Conservation (phyloP, 1,140 invertebrate genomes). For the Uloborus diversus region DNA sequence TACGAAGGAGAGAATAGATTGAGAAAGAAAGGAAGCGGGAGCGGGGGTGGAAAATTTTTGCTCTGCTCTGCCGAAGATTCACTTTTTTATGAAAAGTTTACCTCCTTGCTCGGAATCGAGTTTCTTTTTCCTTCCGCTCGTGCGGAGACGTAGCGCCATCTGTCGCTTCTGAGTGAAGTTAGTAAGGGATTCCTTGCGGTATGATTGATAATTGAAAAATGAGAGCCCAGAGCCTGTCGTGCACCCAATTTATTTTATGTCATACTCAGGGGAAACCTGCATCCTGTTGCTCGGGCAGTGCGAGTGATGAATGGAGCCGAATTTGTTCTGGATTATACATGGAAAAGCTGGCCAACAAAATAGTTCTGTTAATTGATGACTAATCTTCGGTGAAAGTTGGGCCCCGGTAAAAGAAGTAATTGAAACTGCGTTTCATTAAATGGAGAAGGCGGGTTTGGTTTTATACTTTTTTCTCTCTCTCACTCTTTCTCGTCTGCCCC, state of each 20-base stretch:
- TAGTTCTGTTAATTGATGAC: constrained; percentile 58
- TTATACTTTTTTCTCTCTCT: constrained; percentile 36
- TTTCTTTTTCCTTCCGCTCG: not conserved
- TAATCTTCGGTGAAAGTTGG: constrained; percentile 56
- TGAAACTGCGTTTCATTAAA: constrained; percentile 56
- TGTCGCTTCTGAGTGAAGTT: no score
- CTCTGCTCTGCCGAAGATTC: not conserved
- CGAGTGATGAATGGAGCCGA: constrained; percentile 54
- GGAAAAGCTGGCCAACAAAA: constrained; percentile 56
- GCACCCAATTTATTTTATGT: constrained; percentile 57
- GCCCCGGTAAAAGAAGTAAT: constrained; percentile 53
- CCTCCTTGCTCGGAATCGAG: not conserved
- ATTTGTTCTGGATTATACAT: constrained; percentile 57
- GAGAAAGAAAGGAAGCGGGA: not conserved
- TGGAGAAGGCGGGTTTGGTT: constrained; percentile 51
- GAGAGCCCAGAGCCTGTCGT: constrained; percentile 56
- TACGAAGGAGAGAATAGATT: no score
- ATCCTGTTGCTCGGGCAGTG: constrained; percentile 55
- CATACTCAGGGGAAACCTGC: constrained; percentile 56
- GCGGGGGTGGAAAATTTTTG: not conserved
- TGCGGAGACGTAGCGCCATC: not conserved
- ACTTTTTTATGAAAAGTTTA: not conserved
- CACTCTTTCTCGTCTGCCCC: constrained; percentile 1
- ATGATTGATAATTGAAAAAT: constrained; percentile 58
- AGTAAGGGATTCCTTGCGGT: not conserved